phyloP scores from a whole-genome alignment of 2,888 invertebrate species.

The Elmis aenea region DNA sequence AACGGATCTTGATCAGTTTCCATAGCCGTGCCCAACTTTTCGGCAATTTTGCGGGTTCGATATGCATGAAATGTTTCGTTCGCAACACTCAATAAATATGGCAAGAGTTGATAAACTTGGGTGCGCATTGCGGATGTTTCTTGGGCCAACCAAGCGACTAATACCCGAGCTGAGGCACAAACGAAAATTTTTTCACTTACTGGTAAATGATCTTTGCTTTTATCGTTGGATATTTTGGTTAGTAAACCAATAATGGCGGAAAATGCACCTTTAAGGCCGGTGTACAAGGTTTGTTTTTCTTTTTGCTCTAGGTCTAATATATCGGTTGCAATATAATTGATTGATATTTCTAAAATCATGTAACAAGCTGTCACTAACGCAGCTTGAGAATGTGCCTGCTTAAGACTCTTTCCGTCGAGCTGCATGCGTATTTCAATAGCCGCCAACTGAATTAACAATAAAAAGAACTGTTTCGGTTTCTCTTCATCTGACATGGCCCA shows the following conservation, averaged over 20 bases:
- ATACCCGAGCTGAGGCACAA: slow-evolving; percentile 77
- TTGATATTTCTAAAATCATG: slow-evolving; percentile 71
- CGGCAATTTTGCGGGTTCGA: slow-evolving; percentile 62
- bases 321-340: slow-evolving; percentile 75
- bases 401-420: slow-evolving; percentile 78
- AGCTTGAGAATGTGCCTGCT: slow-evolving; percentile 70
- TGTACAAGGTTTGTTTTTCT: slow-evolving; percentile 86
- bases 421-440: slow-evolving; percentile 94
- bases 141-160: slow-evolving; percentile 87
- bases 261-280: slow-evolving; percentile 84
- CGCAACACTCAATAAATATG: slow-evolving; percentile 73
- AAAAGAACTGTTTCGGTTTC: slow-evolving; percentile 74
- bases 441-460: slow-evolving; percentile 77
- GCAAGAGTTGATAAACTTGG: slow-evolving; percentile 74
- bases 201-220: slow-evolving; percentile 63
- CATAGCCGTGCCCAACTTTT: slow-evolving; percentile 54
- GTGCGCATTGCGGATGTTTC: slow-evolving; percentile 84
- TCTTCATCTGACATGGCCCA: slow-evolving; percentile 81
- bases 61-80: slow-evolving; percentile 78
- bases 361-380: slow-evolving; percentile 81
- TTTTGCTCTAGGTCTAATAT: slow-evolving; percentile 81
- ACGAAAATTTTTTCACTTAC: slow-evolving; percentile 71
- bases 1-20: slow-evolving; percentile 39
- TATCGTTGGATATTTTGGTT: slow-evolving; percentile 68
- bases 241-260: slow-evolving; percentile 73